Evolutionary conservation across 2,888 invertebrate species (phyloP).

Genomic region (Steinernema scapterisci): DNA sequence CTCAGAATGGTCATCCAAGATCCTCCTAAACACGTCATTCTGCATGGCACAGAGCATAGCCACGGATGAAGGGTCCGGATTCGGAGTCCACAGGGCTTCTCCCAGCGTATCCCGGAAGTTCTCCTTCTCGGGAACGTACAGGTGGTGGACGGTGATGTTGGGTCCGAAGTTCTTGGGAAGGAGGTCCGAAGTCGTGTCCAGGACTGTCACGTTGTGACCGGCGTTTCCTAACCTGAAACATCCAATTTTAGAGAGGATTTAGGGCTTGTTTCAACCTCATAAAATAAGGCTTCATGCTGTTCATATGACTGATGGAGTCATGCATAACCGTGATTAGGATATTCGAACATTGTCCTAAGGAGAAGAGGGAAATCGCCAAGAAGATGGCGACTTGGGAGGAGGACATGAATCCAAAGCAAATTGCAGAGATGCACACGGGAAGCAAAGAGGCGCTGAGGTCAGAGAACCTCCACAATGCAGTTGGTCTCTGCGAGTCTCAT

Average conservation of each 20-base stretch:
- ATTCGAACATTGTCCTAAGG: background rate
- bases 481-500: too few relatives aligned
- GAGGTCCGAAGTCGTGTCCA: background rate
- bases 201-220: conserved; percentile 3
- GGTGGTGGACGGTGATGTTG: background rate
- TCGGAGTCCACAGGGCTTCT: background rate
- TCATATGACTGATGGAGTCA: conserved; percentile 22
- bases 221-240: background rate
- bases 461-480: too few relatives aligned
- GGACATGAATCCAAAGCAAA: too few relatives aligned
- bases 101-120: conserved; percentile 1
- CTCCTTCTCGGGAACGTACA: conserved; percentile 1
- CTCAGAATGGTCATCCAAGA: conserved; percentile 9
- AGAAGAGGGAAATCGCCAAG: too few relatives aligned
- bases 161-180: background rate
- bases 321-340: background rate
- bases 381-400: too few relatives aligned
- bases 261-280: background rate
- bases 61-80: background rate
- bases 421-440: too few relatives aligned
- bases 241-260: background rate
- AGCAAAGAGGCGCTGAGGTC: too few relatives aligned
- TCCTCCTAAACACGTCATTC: background rate
- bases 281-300: too few relatives aligned
- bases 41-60: background rate